Conservation (phyloP, 2,888 invertebrate genomes). For the Allolobophora icterica region DNA sequence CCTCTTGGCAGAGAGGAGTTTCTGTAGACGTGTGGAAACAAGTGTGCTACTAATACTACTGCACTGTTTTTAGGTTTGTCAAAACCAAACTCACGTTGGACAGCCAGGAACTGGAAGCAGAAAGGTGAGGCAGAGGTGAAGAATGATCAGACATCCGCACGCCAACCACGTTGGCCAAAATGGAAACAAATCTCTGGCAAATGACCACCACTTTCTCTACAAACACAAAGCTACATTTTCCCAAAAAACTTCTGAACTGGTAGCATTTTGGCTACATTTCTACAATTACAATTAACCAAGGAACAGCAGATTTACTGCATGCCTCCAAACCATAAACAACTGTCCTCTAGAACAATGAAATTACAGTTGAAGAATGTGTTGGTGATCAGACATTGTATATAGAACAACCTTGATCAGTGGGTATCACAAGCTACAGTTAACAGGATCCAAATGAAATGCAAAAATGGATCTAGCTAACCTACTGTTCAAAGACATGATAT, state of each 20-base stretch:
- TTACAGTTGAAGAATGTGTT: not conserved
- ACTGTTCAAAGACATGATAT: too few relatives aligned
- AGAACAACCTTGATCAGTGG: too few relatives aligned
- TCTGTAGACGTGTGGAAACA: not conserved
- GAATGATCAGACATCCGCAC: constrained; percentile 71
- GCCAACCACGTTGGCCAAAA: constrained; percentile 76
- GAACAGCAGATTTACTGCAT: not conserved
- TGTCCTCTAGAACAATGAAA: not conserved
- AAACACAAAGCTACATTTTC: not conserved
- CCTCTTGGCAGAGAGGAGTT: not conserved
- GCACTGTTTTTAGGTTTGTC: not conserved
- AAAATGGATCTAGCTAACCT: too few relatives aligned
- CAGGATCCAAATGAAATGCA: too few relatives aligned
- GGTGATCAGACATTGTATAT: not conserved
- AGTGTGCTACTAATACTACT: not conserved
- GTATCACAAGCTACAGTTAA: too few relatives aligned
- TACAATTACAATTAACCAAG: not conserved
- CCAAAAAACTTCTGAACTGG: not conserved
- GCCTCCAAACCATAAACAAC: not conserved
- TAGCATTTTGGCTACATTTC: not conserved
- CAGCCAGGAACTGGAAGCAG: constrained; percentile 79
- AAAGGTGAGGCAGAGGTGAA: constrained; percentile 77
- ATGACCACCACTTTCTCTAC: constrained; percentile 53
- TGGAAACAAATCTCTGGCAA: constrained; percentile 61
- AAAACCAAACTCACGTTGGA: constrained; percentile 76